Percentiles rank a stretch among this genome's conserved stretches.
These are phyloP conservation scores for Malurus splendens DNA, from an alignment of 2,797 vertebrate species.

Conservation along the genomic window DNA sequence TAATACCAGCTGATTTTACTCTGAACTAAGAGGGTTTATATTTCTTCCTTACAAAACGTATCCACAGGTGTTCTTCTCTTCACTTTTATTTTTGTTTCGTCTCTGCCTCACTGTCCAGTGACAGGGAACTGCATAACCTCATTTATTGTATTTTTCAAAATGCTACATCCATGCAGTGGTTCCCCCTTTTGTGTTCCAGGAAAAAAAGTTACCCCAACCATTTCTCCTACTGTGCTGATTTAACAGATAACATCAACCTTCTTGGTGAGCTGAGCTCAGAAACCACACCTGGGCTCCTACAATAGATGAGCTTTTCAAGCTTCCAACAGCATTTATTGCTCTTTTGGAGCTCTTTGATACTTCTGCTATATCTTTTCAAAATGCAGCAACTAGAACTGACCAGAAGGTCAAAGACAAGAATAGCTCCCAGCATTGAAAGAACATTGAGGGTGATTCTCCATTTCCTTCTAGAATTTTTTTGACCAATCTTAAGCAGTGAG, in stretches of 20 bases:
- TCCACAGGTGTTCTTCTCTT: neutral
- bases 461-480: neutral
- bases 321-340: neutral
- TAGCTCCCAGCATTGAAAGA: neutral
- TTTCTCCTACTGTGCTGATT: neutral
- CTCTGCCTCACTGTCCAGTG: neutral
- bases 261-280: neutral
- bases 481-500: neutral
- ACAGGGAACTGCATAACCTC: neutral
- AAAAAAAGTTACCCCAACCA: neutral
- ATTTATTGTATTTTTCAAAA: neutral
- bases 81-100: neutral
- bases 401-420: conserved; percentile 7
- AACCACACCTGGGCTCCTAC: neutral
- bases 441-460: neutral
- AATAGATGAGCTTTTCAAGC: neutral
- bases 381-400: neutral
- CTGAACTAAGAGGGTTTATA: neutral
- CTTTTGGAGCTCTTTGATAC: neutral
- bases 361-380: conserved; percentile 1
- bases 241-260: neutral
- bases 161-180: neutral
- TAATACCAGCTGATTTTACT: neutral
- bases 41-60: neutral
- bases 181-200: neutral